Evolutionary conservation across 2,797 vertebrate species (phyloP).

Genomic region (Anomalospiza imberbis): DNA sequence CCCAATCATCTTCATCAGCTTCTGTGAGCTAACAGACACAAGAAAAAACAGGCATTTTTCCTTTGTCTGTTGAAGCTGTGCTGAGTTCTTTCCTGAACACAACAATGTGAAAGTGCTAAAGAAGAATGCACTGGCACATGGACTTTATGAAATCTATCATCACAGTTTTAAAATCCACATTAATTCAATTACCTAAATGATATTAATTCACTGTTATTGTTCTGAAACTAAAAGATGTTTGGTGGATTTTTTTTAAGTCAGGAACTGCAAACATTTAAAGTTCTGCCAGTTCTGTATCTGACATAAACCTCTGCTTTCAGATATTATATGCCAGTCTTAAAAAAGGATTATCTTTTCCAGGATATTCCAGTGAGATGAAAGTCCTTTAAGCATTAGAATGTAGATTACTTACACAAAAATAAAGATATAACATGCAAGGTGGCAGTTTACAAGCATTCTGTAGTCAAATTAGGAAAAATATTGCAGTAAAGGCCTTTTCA

Average conservation of each 20-base stretch:
- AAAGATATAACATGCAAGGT: background rate
- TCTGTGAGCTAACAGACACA: conserved; percentile 75
- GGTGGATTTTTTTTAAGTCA: background rate
- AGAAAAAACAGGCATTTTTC: background rate
- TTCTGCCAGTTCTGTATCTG: background rate
- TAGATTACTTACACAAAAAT: background rate
- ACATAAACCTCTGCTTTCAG: background rate
- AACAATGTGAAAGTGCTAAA: background rate
- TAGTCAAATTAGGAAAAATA: background rate
- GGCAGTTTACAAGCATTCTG: background rate
- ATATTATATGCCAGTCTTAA: background rate
- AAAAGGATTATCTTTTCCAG: background rate
- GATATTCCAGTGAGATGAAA: background rate
- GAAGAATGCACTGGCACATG: background rate
- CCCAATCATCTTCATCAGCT: conserved; percentile 80
- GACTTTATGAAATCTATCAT: background rate
- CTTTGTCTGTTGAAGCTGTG: background rate
- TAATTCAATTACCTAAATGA: background rate
- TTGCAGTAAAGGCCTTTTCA: background rate
- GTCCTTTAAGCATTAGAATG: background rate
- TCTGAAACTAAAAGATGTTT: background rate
- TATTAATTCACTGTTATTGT: background rate
- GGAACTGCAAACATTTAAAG: background rate
- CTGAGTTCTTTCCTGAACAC: background rate
- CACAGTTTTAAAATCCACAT: background rate